Evolutionary conservation across 2,113 vertebrate species (phyloP).

Genomic region (Geococcyx californianus): DNA sequence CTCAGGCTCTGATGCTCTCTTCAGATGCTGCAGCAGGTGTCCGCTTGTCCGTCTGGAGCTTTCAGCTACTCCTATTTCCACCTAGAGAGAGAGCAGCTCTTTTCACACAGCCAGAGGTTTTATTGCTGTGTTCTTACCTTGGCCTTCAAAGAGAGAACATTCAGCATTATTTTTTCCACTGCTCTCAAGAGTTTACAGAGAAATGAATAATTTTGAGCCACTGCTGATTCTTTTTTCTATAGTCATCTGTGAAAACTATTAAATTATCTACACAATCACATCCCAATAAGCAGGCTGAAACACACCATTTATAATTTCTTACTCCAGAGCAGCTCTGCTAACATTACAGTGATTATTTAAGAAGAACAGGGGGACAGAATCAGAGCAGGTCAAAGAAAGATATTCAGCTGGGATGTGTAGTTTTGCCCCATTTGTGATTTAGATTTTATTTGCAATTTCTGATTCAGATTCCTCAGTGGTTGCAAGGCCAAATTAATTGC

Average conservation of each 20-base stretch:
- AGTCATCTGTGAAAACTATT: background rate
- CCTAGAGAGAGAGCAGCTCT: background rate
- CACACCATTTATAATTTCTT: background rate
- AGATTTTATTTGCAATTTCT: background rate
- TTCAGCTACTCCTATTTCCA: background rate
- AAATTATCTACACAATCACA: background rate
- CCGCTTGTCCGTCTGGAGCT: background rate
- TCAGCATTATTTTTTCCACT: background rate
- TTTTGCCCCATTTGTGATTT: background rate
- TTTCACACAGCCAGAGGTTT: background rate
- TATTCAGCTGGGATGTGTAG: background rate
- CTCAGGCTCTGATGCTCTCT: background rate
- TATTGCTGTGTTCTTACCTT: background rate
- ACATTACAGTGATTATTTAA: background rate
- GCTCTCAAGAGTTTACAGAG: background rate
- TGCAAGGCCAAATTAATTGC: background rate
- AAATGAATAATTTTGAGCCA: background rate
- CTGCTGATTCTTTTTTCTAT: background rate
- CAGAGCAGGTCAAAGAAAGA: background rate
- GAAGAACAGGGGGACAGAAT: background rate
- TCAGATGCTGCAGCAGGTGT: background rate
- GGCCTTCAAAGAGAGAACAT: background rate
- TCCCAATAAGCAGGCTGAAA: background rate
- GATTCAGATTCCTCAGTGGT: background rate
- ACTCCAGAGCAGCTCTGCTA: slow-evolving; percentile 1